Conservation (phyloP, 2,888 invertebrate genomes). For the Anodontia alba region DNA sequence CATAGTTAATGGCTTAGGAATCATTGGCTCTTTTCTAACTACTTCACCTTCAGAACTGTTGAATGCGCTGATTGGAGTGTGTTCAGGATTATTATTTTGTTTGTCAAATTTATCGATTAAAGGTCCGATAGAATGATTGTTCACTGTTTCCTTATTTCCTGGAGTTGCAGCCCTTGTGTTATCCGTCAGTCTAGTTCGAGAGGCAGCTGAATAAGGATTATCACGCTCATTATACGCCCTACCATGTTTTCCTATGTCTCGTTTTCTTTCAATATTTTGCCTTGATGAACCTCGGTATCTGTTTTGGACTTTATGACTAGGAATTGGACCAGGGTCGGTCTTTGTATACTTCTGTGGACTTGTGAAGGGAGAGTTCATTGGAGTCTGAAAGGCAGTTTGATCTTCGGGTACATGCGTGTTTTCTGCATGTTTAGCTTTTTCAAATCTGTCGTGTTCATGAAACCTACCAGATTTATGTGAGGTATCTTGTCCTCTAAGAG, state of each 20-base stretch:
- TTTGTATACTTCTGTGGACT: slow-evolving; percentile 20
- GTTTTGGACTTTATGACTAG: slow-evolving; percentile 1
- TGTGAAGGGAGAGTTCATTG: slow-evolving; percentile 6
- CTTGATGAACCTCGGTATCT: slow-evolving; percentile 13
- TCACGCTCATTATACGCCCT: not conserved
- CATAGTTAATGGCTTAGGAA: slow-evolving; percentile 68
- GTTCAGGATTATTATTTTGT: slow-evolving; percentile 47
- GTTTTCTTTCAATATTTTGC: slow-evolving; percentile 12
- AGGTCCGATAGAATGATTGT: slow-evolving; percentile 66
- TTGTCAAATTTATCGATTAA: slow-evolving; percentile 75
- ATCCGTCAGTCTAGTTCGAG: not conserved
- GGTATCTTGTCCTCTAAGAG: slow-evolving; percentile 34
- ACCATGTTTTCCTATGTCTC: slow-evolving; percentile 13
- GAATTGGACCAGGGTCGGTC: slow-evolving; percentile 18
- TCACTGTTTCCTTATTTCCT: slow-evolving; percentile 52
- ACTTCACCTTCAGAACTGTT: not conserved
- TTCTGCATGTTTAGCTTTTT: not conserved
- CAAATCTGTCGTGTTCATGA: not conserved
- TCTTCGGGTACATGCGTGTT: not conserved
- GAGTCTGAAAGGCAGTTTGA: not conserved
- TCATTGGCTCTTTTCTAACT: slow-evolving; percentile 11
- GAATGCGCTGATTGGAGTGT: not conserved
- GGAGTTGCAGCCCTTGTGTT: slow-evolving; percentile 40
- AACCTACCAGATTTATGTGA: not conserved
- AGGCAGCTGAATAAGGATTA: not conserved